Evolutionary conservation across 2,888 invertebrate species (phyloP), one percentile per base, ranked within the genome.

Genomic region (Argyresthia goedartella): DNA sequence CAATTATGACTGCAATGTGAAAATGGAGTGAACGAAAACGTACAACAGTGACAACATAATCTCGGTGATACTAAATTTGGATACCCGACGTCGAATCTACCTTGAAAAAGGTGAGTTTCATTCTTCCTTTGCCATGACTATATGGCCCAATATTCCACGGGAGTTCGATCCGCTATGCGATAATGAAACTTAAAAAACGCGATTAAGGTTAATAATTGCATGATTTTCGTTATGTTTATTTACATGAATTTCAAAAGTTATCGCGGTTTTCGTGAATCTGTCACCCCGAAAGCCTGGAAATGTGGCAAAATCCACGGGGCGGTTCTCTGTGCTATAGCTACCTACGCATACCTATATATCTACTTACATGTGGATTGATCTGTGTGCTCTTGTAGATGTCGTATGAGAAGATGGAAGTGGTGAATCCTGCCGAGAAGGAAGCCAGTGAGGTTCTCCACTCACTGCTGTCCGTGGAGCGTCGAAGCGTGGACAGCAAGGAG

Each of bases 381-480:
- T 76, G 77, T 48, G 42, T 13, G 35, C 47, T 42, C 15, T 63
- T 56, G 51, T 43, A 51, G 64, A 82, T 87, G 85, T 84, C 84
- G 60, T 87, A 78, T 71, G 82, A 85, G 66, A 87, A 88, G 77
- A 89, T 90, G 90, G 88, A 90, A 68, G 87, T 87, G 62, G 90
- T 90, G 60, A 90, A 90, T 70, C 88, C 89, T 55, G 91, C 91
- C 39, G 92, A 91, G 76, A 91, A 91, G 71, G 91, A 91, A 71
- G 91, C 91, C 15, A 91, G 91, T 65, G 91, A 91, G 76, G 91
- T 92, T 45, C 77, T 92, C 52, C 91, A 91, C 68, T 90, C 91
- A 14, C 73, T 91, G 56, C 73, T 91, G 52, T 90, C 91, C 8
- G 91, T 91, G 57, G 91, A 91, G 70, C 79, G 91, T 35, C 88